Conservation (phyloP, 1,140 invertebrate species). For the Augochlora pura region DNA sequence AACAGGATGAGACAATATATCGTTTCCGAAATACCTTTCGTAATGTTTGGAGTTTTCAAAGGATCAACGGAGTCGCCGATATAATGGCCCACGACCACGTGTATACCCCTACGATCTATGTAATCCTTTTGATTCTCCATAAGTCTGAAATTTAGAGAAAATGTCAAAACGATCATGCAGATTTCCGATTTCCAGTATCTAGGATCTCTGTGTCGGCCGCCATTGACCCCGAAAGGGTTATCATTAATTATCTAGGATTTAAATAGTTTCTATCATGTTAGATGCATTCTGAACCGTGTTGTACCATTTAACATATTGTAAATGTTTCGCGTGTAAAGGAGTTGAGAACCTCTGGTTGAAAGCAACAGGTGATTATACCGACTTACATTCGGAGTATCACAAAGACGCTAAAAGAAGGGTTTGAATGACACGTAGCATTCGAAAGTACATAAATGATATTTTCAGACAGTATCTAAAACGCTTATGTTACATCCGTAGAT, state of each 20-base stretch:
- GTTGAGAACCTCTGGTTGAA: not conserved
- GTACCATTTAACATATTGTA: too few relatives aligned
- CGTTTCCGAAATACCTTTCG: conserved; percentile 81
- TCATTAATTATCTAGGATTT: not conserved
- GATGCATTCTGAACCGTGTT: not conserved
- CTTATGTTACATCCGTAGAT: conserved; percentile 20
- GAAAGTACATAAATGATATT: too few relatives aligned
- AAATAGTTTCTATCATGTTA: not conserved
- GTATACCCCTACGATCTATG: conserved; percentile 86
- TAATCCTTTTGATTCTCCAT: conserved; percentile 84
- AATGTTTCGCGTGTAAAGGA: not conserved
- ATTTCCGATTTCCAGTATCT: not conserved
- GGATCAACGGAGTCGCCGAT: conserved; percentile 85
- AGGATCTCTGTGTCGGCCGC: too few relatives aligned
- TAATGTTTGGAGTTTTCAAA: conserved; percentile 83
- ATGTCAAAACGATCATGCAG: not conserved
- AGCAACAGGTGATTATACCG: not conserved
- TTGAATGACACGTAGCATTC: not conserved
- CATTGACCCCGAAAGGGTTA: not conserved
- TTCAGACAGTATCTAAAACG: not conserved
- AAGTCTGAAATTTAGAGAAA: conserved; percentile 70
- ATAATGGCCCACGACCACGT: conserved; percentile 92
- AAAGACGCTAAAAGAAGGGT: not conserved
- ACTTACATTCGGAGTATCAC: not conserved
- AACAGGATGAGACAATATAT: not conserved